phyloP scores from a whole-genome alignment of 2,888 invertebrate genomes.

The Charanyca ferruginea region DNA sequence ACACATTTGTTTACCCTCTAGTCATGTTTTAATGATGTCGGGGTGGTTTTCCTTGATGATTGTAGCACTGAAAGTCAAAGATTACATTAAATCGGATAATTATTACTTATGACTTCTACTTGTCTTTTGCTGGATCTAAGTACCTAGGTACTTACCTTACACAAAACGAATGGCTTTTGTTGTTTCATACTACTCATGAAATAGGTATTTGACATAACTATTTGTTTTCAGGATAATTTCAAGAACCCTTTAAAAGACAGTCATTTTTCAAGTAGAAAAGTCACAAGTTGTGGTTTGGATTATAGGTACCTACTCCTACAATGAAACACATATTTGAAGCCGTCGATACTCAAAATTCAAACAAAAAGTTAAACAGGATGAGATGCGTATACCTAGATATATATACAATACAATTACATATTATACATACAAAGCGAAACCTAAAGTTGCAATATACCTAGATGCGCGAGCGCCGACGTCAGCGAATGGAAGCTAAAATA shows the following conservation, averaged over 20 bases:
- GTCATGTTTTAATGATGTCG: conserved; percentile 30
- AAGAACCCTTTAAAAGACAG: neutral
- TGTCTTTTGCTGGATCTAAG: neutral
- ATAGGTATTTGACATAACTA: neutral
- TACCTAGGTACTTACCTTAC: too few relatives aligned
- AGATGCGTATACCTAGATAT: conserved; percentile 29
- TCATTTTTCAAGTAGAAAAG: too few relatives aligned
- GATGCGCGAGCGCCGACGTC: conserved; percentile 47
- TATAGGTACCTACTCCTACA: neutral
- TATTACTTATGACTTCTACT: conserved; percentile 3
- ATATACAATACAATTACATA: too few relatives aligned
- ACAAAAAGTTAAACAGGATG: conserved; percentile 46
- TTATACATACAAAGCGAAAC: conserved; percentile 37
- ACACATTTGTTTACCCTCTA: conserved; percentile 36
- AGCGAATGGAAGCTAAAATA: conserved; percentile 70
- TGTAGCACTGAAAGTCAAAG: neutral
- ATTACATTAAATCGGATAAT: neutral
- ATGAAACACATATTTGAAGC: neutral
- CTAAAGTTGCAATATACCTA: conserved; percentile 52
- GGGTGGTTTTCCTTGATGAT: neutral
- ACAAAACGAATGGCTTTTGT: neutral
- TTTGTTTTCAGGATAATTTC: neutral
- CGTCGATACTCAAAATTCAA: conserved; percentile 37
- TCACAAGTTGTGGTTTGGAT: too few relatives aligned
- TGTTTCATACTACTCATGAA: neutral